Evolutionary conservation across 1,140 invertebrate species (phyloP).

Genomic region (Gryllus bimaculatus): DNA sequence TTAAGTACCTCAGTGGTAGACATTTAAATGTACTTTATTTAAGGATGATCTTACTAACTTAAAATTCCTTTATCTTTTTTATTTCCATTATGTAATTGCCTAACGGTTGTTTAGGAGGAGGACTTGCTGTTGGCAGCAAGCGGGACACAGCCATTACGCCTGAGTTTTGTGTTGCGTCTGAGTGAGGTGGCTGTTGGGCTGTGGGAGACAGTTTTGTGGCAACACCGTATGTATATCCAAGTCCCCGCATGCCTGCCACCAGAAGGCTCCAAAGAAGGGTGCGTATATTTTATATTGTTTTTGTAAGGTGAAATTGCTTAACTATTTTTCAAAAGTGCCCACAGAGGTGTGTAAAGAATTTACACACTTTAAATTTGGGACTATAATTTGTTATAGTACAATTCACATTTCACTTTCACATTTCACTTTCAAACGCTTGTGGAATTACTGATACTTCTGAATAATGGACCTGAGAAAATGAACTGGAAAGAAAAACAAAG

Average conservation of each 20-base stretch:
- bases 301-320: background rate
- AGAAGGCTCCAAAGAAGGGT: conserved; percentile 81
- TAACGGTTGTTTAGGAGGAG: conserved; percentile 35
- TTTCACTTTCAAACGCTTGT: too few relatives aligned
- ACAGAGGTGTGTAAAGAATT: background rate
- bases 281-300: conserved; percentile 19
- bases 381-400: too few relatives aligned
- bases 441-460: too few relatives aligned
- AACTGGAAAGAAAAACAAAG: too few relatives aligned
- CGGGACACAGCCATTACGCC: conserved; percentile 38
- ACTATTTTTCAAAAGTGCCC: background rate
- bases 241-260: conserved; percentile 73
- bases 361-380: too few relatives aligned
- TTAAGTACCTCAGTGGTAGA: too few relatives aligned
- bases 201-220: conserved; percentile 77
- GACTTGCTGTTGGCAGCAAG: conserved; percentile 39
- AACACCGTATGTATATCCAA: conserved; percentile 73
- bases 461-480: too few relatives aligned
- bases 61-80: too few relatives aligned
- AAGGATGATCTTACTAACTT: too few relatives aligned
- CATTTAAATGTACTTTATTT: too few relatives aligned
- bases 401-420: too few relatives aligned
- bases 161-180: conserved; percentile 67
- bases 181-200: conserved; percentile 62
- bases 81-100: too few relatives aligned